These are phyloP conservation scores for Falco rusticolus DNA, from an alignment of 2,797 vertebrate genomes.

Conservation along the genomic window DNA sequence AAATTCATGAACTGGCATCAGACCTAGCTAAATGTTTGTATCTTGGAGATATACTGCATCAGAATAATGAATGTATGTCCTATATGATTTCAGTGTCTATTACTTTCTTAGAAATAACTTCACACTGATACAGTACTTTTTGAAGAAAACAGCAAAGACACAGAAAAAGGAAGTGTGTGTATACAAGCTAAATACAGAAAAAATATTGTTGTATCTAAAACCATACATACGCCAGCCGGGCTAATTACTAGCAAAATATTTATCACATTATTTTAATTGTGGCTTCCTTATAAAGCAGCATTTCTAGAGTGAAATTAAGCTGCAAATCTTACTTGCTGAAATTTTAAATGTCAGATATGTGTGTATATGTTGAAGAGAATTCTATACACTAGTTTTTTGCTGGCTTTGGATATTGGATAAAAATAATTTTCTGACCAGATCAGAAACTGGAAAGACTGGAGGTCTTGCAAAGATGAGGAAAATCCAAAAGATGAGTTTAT, in stretches of 20 bases:
- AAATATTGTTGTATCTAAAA: not conserved
- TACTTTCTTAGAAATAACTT: not conserved
- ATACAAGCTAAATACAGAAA: not conserved
- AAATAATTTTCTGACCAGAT: not conserved
- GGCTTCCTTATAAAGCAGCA: not conserved
- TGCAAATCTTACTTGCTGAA: not conserved
- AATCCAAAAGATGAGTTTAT: not conserved
- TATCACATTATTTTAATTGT: not conserved
- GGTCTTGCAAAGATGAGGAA: not conserved
- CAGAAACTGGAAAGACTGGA: not conserved
- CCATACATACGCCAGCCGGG: too few relatives aligned
- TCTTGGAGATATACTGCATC: not conserved
- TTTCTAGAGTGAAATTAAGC: not conserved
- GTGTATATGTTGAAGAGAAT: not conserved
- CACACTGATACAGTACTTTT: not conserved
- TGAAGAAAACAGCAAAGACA: not conserved
- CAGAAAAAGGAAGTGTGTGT: accelerated
- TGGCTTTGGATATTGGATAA: not conserved
- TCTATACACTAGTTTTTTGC: not conserved
- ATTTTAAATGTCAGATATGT: not conserved
- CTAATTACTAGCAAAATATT: not conserved
- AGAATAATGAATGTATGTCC: not conserved
- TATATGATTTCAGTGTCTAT: accelerated
- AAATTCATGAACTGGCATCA: not conserved
- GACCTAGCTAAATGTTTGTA: not conserved